phyloP scores from a whole-genome alignment of 2,888 invertebrate genomes.

The Xanthorhoe designata region DNA sequence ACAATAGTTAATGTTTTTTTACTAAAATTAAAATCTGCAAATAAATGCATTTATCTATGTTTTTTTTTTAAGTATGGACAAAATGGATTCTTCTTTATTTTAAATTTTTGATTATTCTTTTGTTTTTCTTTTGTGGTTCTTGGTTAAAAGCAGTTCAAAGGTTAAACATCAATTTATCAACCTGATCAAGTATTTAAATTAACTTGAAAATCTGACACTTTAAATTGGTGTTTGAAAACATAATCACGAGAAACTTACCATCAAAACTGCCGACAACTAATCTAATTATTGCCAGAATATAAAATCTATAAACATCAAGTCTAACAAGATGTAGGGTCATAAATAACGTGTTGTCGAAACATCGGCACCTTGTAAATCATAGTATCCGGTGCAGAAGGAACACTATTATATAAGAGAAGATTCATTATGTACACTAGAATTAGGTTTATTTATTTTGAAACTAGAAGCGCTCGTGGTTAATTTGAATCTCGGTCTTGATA shows the following conservation, averaged over 20 bases:
- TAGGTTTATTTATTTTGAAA: too few species aligned
- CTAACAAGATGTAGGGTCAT: slow-evolving; percentile 30
- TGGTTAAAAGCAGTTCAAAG: too few species aligned
- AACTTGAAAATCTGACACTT: background rate
- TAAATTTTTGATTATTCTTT: too few species aligned
- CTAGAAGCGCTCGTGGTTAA: too few species aligned
- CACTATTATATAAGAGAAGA: background rate
- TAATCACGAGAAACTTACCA: background rate
- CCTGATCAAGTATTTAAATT: background rate
- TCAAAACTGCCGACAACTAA: slow-evolving; percentile 27
- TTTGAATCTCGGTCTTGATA: too few species aligned
- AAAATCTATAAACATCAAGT: slow-evolving; percentile 34
- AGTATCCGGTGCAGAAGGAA: slow-evolving; percentile 32
- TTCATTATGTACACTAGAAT: background rate
- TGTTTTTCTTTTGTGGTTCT: too few species aligned
- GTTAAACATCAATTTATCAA: too few species aligned
- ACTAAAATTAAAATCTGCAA: too few species aligned
- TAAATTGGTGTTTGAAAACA: slow-evolving; percentile 1
- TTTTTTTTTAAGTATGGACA: too few species aligned
- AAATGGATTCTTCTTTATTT: too few species aligned
- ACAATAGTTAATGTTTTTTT: too few species aligned
- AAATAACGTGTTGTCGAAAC: slow-evolving; percentile 37
- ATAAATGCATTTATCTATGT: too few species aligned
- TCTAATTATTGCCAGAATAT: slow-evolving; percentile 30
- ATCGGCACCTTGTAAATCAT: slow-evolving; percentile 51